Conservation (phyloP, 2,888 invertebrate genomes). For the Andricus curvator region DNA sequence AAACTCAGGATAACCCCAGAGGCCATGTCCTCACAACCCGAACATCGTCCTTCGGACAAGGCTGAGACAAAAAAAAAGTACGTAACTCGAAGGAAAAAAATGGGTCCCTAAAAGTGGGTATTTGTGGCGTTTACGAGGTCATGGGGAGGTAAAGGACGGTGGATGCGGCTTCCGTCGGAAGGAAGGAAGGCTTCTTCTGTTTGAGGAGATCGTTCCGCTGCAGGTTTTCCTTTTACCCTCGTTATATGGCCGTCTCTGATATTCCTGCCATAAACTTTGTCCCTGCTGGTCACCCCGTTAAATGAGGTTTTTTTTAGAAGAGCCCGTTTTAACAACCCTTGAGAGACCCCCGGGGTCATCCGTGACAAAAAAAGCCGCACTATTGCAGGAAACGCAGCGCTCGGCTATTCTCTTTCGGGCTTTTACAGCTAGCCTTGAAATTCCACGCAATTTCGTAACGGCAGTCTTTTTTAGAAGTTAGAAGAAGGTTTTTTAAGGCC, state of each 20-base stretch:
- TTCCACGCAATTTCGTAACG: constrained; percentile 68
- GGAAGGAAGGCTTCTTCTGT: constrained; percentile 35
- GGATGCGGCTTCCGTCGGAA: constrained; percentile 54
- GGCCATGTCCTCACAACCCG: constrained; percentile 60
- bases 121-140: constrained; percentile 68
- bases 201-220: constrained; percentile 51
- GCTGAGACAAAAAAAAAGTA: constrained; percentile 58
- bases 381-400: constrained; percentile 75
- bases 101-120: constrained; percentile 65
- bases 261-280: constrained; percentile 63
- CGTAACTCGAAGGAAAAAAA: constrained; percentile 57
- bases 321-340: constrained; percentile 74
- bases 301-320: constrained; percentile 68
- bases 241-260: constrained; percentile 58
- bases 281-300: constrained; percentile 71
- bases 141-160: constrained; percentile 48
- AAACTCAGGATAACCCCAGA: constrained; percentile 70
- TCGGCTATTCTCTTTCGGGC: constrained; percentile 62
- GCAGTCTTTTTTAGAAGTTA: constrained; percentile 55
- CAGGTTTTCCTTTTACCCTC: constrained; percentile 58
- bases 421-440: constrained; percentile 72
- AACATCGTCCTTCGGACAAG: constrained; percentile 64
- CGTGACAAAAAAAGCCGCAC: constrained; percentile 69
- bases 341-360: constrained; percentile 54
- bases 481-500: constrained; percentile 60